Conservation (phyloP, 2,113 vertebrate genomes). For the Struthio camelus region DNA sequence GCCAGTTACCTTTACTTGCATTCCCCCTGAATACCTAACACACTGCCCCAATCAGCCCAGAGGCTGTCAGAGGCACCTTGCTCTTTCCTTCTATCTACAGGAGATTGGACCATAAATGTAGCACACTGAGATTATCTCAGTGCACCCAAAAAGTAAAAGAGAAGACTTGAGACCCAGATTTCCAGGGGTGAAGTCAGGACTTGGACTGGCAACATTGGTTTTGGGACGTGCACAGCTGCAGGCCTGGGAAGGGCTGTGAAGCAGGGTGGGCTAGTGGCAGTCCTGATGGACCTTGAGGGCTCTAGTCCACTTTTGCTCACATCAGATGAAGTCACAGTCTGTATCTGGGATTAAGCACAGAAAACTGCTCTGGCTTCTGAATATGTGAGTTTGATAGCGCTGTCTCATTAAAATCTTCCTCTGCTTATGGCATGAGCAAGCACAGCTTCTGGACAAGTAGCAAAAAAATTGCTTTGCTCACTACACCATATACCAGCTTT, state of each 20-base stretch:
- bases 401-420: neutral
- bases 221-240: neutral
- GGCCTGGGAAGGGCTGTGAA: neutral
- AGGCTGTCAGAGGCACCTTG: neutral
- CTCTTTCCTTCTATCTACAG: neutral
- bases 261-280: neutral
- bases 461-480: no score
- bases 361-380: neutral
- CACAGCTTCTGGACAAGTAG: no score
- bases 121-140: neutral
- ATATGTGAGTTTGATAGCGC: neutral
- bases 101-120: neutral
- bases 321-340: neutral
- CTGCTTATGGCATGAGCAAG: neutral
- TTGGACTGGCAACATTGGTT: no score
- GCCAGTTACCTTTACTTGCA: neutral
- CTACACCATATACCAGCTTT: neutral
- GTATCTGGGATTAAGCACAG: neutral
- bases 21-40: neutral
- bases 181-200: neutral
- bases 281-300: neutral
- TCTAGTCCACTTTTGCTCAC: neutral
- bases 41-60: neutral
- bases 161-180: neutral
- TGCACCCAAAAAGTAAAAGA: neutral